phyloP scores from a whole-genome alignment of 2,888 invertebrate genomes.

The Caenorhabditis imperialis region DNA sequence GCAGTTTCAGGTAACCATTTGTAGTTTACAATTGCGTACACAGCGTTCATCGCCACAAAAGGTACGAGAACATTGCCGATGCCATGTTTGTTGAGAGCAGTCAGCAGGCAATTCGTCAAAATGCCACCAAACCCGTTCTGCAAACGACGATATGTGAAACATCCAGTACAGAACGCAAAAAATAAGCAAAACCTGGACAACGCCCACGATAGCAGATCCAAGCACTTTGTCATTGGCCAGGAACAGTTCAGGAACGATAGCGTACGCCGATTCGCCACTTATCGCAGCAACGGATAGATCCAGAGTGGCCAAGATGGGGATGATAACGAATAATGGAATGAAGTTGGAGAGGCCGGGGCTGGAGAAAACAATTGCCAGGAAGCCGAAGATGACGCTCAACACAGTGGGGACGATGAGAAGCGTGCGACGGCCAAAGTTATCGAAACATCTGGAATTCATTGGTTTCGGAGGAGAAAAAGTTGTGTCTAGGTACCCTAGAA shows the following conservation, averaged over 20 bases:
- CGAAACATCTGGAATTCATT: slow-evolving; percentile 60
- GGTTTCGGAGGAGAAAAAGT: too few species aligned
- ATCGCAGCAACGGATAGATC: slow-evolving; percentile 74
- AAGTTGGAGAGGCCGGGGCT: slow-evolving; percentile 5
- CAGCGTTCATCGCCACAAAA: slow-evolving; percentile 66
- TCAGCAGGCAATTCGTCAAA: slow-evolving; percentile 66
- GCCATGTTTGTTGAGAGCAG: slow-evolving; percentile 66
- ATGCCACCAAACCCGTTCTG: slow-evolving; percentile 74
- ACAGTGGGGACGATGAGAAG: slow-evolving; percentile 70
- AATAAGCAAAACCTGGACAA: slow-evolving; percentile 73
- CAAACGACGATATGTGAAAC: slow-evolving; percentile 20
- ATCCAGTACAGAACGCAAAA: slow-evolving; percentile 14
- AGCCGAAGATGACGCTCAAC: slow-evolving; percentile 63
- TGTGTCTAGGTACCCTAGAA: slow-evolving; percentile 51
- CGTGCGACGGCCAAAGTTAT: slow-evolving; percentile 65
- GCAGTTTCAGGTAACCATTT: slow-evolving; percentile 70
- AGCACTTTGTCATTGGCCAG: slow-evolving; percentile 70
- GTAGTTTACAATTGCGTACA: slow-evolving; percentile 64
- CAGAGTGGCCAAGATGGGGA: slow-evolving; percentile 68
- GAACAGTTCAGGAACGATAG: slow-evolving; percentile 73
- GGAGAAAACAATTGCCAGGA: slow-evolving; percentile 52
- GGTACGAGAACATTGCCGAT: slow-evolving; percentile 66
- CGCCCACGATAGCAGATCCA: slow-evolving; percentile 73
- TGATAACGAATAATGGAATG: slow-evolving; percentile 43
- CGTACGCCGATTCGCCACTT: slow-evolving; percentile 72